phyloP scores from a whole-genome alignment of 1,140 invertebrate genomes.

The Lucilia sericata region DNA sequence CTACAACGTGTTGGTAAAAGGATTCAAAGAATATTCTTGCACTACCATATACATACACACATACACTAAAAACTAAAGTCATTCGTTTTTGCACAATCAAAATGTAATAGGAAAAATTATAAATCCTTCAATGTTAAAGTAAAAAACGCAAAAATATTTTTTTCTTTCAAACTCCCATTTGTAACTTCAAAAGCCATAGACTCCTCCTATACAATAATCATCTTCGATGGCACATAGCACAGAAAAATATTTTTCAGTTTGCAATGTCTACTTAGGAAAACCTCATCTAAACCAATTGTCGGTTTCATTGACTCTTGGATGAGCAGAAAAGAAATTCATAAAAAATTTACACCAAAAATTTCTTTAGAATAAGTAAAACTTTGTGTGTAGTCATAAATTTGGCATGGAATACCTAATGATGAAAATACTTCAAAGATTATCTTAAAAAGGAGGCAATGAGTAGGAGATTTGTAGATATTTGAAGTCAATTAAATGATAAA shows the following conservation, averaged over 20 bases:
- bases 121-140: conserved; percentile 19
- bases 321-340: conserved; percentile 12
- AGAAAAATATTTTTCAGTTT: too few relatives aligned
- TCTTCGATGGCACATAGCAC: too few relatives aligned
- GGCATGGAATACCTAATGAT: not conserved
- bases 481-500: conserved; percentile 29
- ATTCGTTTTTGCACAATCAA: not conserved
- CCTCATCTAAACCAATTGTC: conserved; percentile 24
- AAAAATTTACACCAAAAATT: conserved; percentile 20
- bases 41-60: not conserved
- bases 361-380: not conserved
- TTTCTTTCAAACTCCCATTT: not conserved
- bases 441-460: not conserved
- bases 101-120: conserved; percentile 9
- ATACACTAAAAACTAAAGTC: conserved; percentile 4
- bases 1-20: not conserved
- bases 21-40: not conserved
- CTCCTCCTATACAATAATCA: conserved; percentile 8
- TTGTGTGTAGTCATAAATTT: not conserved
- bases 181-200: not conserved
- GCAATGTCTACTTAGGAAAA: conserved; percentile 3
- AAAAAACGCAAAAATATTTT: not conserved
- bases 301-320: conserved; percentile 7
- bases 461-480: conserved; percentile 5
- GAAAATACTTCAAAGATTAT: not conserved